phyloP scores from a whole-genome alignment of 2,113 vertebrate species.

The Arizona elegans region DNA sequence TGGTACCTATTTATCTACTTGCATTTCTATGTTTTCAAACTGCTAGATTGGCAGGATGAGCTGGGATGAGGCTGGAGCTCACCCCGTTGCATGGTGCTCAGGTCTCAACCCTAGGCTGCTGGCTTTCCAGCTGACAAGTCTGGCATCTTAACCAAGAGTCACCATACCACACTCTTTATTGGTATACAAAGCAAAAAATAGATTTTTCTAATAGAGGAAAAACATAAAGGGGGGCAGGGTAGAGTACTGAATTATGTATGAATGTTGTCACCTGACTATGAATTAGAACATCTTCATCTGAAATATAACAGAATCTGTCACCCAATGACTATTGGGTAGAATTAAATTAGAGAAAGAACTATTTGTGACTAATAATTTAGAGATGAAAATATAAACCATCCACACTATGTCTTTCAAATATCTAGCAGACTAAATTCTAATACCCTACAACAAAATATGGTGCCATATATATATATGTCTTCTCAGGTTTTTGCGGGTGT shows the following conservation, averaged over 20 bases:
- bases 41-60: not conserved
- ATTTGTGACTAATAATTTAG: slow-evolving; percentile 30
- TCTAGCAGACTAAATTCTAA: slow-evolving; percentile 47
- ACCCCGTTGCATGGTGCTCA: not conserved
- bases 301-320: slow-evolving; percentile 12
- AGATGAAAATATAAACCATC: slow-evolving; percentile 31
- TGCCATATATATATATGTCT: too few species aligned
- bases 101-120: not conserved
- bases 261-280: not conserved
- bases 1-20: not conserved
- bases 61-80: not conserved
- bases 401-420: slow-evolving; percentile 33
- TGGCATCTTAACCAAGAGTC: not conserved
- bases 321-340: not conserved
- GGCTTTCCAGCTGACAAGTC: not conserved
- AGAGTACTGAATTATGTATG: not conserved
- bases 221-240: not conserved
- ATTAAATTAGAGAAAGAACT: slow-evolving; percentile 38
- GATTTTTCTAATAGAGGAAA: not conserved
- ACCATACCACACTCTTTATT: not conserved
- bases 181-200: rapidly evolving
- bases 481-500: too few species aligned
- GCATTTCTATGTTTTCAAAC: not conserved
- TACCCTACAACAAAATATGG: not conserved
- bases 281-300: slow-evolving; percentile 15